A percentile compares a stretch with the other conserved stretches of the same genome.
Conservation (phyloP, 1,140 invertebrate species). For the Hylyphantes graminicola region DNA sequence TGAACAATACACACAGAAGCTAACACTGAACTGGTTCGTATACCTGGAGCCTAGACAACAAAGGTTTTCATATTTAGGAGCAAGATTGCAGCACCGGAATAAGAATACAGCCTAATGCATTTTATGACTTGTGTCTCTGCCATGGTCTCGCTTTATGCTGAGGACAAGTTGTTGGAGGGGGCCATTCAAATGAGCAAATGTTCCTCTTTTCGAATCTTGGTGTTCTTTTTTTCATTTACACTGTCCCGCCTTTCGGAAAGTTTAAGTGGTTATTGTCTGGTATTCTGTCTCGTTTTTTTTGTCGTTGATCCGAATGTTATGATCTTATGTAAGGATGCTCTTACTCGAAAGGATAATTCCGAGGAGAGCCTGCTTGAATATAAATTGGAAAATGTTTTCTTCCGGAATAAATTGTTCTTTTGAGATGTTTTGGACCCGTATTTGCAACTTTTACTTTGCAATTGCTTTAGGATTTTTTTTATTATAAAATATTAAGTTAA, state of each 20-base stretch:
- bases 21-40: background rate
- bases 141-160: background rate
- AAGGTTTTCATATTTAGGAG: constrained; percentile 13
- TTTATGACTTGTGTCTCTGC: constrained; percentile 60
- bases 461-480: too few relatives aligned
- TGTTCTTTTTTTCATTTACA: constrained; percentile 18
- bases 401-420: too few relatives aligned
- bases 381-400: constrained; percentile 21
- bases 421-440: too few relatives aligned
- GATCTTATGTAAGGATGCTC: too few relatives aligned
- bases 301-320: too few relatives aligned
- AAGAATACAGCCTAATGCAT: constrained; percentile 56
- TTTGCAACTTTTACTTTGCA: too few relatives aligned
- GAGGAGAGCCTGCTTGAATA: constrained; percentile 16
- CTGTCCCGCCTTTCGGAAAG: background rate
- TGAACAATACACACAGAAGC: constrained; percentile 18
- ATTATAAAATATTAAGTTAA: too few relatives aligned
- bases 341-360: too few relatives aligned
- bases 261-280: constrained; percentile 52
- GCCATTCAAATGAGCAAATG: constrained; percentile 45
- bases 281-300: background rate
- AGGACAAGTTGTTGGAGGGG: constrained; percentile 15
- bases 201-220: constrained; percentile 30
- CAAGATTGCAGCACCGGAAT: constrained; percentile 22
- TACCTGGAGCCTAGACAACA: constrained; percentile 17